Percentiles rank a stretch among this genome's conserved stretches.
Evolutionary conservation across 2,113 vertebrate genomes (phyloP).

Genomic region (Pelecanoides urinatrix): DNA sequence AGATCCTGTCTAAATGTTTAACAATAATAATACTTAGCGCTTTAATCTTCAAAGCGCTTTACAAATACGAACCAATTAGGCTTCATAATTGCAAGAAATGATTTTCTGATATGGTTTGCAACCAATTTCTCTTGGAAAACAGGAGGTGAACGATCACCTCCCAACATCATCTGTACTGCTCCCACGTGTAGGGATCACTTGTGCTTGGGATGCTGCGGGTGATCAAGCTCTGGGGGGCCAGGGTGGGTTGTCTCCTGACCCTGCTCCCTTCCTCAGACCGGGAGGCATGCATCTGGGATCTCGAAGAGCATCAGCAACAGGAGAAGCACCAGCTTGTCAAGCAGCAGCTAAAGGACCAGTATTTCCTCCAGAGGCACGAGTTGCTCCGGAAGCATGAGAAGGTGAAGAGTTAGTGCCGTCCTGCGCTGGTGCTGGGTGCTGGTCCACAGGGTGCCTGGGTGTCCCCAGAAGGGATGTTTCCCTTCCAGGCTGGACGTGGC

Average conservation of each 20-base stretch:
- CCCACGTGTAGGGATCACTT: not conserved
- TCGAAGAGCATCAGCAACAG: constrained; percentile 90
- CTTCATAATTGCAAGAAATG: constrained; percentile 28
- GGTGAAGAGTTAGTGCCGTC: constrained; percentile 69
- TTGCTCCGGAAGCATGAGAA: constrained; percentile 94
- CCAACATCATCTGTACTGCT: not conserved
- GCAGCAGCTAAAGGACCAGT: constrained; percentile 97
- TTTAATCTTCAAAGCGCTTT: constrained; percentile 40
- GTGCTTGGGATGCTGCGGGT: not conserved
- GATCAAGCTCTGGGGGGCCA: not conserved
- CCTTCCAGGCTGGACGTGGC: not conserved
- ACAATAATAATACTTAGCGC: constrained; percentile 46
- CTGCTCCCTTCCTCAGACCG: constrained; percentile 72
- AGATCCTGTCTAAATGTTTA: constrained; percentile 62
- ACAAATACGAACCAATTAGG: constrained; percentile 42
- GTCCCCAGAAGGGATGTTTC: not conserved
- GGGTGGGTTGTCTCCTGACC: not conserved
- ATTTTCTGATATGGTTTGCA: not conserved
- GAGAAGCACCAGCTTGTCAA: constrained; percentile 91
- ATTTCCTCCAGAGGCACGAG: constrained; percentile 95
- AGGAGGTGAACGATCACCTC: not conserved
- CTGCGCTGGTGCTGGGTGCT: fast-evolving
- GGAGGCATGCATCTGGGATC: constrained; percentile 87
- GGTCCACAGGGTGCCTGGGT: not conserved
- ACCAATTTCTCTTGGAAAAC: not conserved